These are phyloP conservation scores for Timema podura DNA, from an alignment of 2,888 invertebrate species.

Conservation along the genomic window DNA sequence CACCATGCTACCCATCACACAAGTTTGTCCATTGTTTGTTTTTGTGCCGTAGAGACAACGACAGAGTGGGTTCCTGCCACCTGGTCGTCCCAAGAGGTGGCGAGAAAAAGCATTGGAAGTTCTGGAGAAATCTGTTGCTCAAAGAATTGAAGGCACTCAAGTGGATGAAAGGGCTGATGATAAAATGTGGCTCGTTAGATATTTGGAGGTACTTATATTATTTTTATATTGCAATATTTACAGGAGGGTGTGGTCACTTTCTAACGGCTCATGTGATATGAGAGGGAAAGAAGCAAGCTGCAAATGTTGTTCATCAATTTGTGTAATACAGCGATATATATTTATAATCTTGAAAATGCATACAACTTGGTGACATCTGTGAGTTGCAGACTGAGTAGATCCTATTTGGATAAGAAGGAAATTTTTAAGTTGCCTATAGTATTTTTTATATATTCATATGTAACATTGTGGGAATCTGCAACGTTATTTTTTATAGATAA, in stretches of 20 bases:
- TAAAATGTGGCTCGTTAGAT: conserved; percentile 93
- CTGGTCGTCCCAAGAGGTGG: conserved; percentile 92
- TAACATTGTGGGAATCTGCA: too few relatives aligned
- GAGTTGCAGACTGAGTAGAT: too few relatives aligned
- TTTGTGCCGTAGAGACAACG: conserved; percentile 56
- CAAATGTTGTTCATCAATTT: background rate
- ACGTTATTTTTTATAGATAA: too few relatives aligned
- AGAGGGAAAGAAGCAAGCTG: too few relatives aligned
- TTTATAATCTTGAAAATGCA: too few relatives aligned
- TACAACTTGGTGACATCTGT: too few relatives aligned
- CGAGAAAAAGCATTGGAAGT: conserved; percentile 80
- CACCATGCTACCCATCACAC: background rate
- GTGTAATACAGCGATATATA: too few relatives aligned
- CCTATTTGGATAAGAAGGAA: too few relatives aligned
- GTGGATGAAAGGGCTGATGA: conserved; percentile 86
- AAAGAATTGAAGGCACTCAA: conserved; percentile 90
- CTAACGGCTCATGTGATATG: too few relatives aligned
- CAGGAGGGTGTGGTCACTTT: too few relatives aligned
- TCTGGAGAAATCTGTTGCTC: conserved; percentile 70
- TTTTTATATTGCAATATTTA: background rate
- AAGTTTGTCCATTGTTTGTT: background rate
- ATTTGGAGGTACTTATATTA: conserved; percentile 62
- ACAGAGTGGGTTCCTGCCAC: conserved; percentile 86
- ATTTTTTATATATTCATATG: too few relatives aligned
- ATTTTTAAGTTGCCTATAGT: too few relatives aligned